Conservation (phyloP, 2,888 invertebrate species). For the Sepioteuthis lessoniana region DNA sequence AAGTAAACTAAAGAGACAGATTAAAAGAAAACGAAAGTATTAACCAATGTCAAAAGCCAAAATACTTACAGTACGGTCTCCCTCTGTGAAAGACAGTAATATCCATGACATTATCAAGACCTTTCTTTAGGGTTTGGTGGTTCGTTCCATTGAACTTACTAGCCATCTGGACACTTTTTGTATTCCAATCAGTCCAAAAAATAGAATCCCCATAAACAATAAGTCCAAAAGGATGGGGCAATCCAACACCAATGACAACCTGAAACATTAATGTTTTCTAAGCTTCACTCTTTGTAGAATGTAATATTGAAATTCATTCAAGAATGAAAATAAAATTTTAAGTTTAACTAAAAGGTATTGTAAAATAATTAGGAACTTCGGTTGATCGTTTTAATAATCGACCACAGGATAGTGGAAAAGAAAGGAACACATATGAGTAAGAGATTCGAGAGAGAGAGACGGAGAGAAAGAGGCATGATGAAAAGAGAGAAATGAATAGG, state of each 20-base stretch:
- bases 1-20: too few species aligned
- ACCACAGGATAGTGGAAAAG: too few species aligned
- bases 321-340: too few species aligned
- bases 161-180: conserved; percentile 87
- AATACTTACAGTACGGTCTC: conserved; percentile 71
- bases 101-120: conserved; percentile 91
- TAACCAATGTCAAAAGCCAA: neutral
- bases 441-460: too few species aligned
- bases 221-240: conserved; percentile 91
- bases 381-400: too few species aligned
- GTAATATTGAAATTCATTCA: too few species aligned
- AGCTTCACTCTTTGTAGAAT: too few species aligned
- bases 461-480: too few species aligned
- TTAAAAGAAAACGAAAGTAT: neutral
- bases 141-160: conserved; percentile 75
- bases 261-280: conserved; percentile 51
- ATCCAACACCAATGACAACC: conserved; percentile 79
- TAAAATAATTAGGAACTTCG: too few species aligned
- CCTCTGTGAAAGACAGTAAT: conserved; percentile 79
- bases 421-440: too few species aligned
- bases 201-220: conserved; percentile 91
- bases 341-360: too few species aligned
- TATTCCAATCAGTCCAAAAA: conserved; percentile 95
- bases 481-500: too few species aligned
- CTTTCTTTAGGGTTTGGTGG: conserved; percentile 81